These are phyloP conservation scores for Spatulosminthurus flaviceps DNA, from an alignment of 2,888 invertebrate genomes.

Conservation along the genomic window DNA sequence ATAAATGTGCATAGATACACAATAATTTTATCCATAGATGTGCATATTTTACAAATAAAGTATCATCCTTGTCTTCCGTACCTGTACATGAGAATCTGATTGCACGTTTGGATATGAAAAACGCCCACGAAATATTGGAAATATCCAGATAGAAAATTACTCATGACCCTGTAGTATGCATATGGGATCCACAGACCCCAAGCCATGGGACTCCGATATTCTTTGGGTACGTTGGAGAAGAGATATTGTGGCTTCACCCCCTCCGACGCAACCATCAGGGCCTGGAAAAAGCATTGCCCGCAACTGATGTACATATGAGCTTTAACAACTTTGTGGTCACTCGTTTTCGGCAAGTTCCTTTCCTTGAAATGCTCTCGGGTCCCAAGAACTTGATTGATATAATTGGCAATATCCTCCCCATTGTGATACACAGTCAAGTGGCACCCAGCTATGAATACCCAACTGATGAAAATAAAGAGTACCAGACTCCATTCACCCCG, in stretches of 20 bases:
- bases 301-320: neutral
- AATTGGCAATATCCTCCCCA: neutral
- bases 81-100: conserved; percentile 13
- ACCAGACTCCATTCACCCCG: conserved; percentile 8
- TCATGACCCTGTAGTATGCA: conserved; percentile 11
- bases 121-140: neutral
- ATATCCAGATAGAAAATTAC: neutral
- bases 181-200: neutral
- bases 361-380: conserved; percentile 10
- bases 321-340: conserved; percentile 4
- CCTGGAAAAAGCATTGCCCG: conserved; percentile 22
- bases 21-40: no score
- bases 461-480: conserved; percentile 21
- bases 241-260: neutral
- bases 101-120: conserved; percentile 1
- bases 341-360: neutral
- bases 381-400: conserved; percentile 19
- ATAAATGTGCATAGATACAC: no score
- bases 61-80: neutral
- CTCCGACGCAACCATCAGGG: conserved; percentile 16
- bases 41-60: no score
- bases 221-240: neutral
- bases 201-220: neutral
- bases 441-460: neutral
- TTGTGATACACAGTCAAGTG: neutral